phyloP scores from a whole-genome alignment of 2,797 vertebrate species.

The Syngnathus acus region DNA sequence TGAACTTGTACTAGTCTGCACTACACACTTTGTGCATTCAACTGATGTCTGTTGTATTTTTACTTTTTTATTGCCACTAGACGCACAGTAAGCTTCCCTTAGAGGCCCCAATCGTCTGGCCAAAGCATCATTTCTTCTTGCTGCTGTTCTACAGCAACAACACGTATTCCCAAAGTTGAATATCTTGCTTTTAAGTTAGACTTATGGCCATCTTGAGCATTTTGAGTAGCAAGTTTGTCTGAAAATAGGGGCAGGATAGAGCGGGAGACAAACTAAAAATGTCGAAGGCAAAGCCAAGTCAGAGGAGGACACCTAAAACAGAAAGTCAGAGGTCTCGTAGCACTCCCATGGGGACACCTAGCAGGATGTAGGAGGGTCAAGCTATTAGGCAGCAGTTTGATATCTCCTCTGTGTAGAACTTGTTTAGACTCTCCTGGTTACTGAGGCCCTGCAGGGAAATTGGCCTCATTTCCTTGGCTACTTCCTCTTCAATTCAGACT shows the following conservation, averaged over 20 bases:
- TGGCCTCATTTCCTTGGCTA: conserved; percentile 55
- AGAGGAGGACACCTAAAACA: conserved; percentile 15
- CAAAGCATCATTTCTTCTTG: conserved; percentile 35
- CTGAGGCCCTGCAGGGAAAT: conserved; percentile 45
- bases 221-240: neutral
- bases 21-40: conserved; percentile 43
- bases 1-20: conserved; percentile 46
- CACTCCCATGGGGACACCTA: conserved; percentile 32
- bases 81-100: conserved; percentile 39
- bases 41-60: conserved; percentile 24
- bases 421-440: conserved; percentile 22
- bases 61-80: conserved; percentile 36
- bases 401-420: conserved; percentile 16
- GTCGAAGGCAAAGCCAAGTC: conserved; percentile 5
- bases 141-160: conserved; percentile 25
- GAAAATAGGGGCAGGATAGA: conserved; percentile 1
- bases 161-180: conserved; percentile 20
- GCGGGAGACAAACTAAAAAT: conserved; percentile 4
- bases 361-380: conserved; percentile 37
- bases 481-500: conserved; percentile 34
- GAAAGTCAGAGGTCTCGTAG: conserved; percentile 16
- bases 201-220: conserved; percentile 5
- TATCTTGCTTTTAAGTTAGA: conserved; percentile 14
- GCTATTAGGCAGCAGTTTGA: conserved; percentile 30
- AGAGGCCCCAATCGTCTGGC: conserved; percentile 39